Percentiles rank a stretch among this genome's conserved stretches.
phyloP scores from a whole-genome alignment of 2,888 invertebrate genomes.

The Coelopa pilipes region DNA sequence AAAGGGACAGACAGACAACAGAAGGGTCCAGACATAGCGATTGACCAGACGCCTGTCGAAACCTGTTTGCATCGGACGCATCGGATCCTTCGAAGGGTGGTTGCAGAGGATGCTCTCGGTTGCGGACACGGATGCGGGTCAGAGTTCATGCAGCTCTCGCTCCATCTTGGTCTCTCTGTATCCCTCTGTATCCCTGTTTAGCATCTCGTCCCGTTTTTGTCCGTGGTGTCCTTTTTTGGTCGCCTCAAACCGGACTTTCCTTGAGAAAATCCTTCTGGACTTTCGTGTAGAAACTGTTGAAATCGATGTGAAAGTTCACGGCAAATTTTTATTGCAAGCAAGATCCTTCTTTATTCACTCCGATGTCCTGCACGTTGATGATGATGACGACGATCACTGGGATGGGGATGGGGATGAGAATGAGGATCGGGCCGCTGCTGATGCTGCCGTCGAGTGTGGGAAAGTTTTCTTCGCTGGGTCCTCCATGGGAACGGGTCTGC shows the following conservation, averaged over 20 bases:
- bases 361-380: not conserved
- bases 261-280: constrained; percentile 21
- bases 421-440: not conserved
- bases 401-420: too few relatives aligned
- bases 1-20: not conserved
- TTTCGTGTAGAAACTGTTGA: constrained; percentile 29
- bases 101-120: constrained; percentile 4
- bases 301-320: constrained; percentile 35
- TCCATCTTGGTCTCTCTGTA: not conserved
- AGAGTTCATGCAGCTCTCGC: constrained; percentile 20
- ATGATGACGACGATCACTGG: too few relatives aligned
- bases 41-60: too few relatives aligned
- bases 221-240: too few relatives aligned
- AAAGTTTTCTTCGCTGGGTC: constrained; percentile 9
- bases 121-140: constrained; percentile 21
- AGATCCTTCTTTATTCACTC: not conserved
- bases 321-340: constrained; percentile 4
- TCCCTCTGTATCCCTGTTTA: not conserved
- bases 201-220: constrained; percentile 21
- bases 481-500: constrained; percentile 5
- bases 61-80: too few relatives aligned
- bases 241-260: constrained; percentile 28
- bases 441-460: constrained; percentile 27
- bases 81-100: not conserved
- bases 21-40: too few relatives aligned